phyloP scores from a whole-genome alignment of 1,140 invertebrate genomes.

The Muscidifurax raptorellus region DNA sequence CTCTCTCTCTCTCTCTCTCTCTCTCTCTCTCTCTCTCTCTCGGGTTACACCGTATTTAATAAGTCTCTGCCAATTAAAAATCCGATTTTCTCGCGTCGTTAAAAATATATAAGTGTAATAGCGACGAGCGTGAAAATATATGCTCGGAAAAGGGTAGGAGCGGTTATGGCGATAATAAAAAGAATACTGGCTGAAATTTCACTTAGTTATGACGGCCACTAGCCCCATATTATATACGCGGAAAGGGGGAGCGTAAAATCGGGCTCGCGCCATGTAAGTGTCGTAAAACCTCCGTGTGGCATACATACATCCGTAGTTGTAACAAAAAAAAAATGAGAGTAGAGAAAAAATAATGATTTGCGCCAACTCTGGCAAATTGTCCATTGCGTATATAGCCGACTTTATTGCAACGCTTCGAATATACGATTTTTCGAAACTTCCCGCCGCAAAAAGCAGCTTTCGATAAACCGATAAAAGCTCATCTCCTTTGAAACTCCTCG shows the following conservation, averaged over 20 bases:
- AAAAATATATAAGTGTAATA: too few species aligned
- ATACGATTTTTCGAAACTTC: conserved; percentile 8
- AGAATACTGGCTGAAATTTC: not conserved
- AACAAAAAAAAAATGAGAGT: not conserved
- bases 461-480: not conserved
- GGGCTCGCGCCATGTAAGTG: not conserved
- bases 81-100: not conserved
- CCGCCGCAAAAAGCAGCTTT: not conserved
- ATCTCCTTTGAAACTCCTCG: not conserved
- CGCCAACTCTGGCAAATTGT: not conserved
- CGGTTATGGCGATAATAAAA: not conserved
- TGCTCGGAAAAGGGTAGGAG: not conserved
- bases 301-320: not conserved
- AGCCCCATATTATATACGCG: not conserved
- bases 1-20: too few species aligned
- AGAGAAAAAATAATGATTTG: not conserved
- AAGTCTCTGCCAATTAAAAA: too few species aligned
- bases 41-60: too few species aligned
- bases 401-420: not conserved
- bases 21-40: too few species aligned
- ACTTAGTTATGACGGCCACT: not conserved
- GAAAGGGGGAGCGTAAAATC: not conserved
- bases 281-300: not conserved
- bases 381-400: not conserved
- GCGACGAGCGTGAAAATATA: not conserved